These are phyloP conservation scores for Himalopsyche phryganea DNA, from an alignment of 1,140 invertebrate genomes.

Conservation along the genomic window DNA sequence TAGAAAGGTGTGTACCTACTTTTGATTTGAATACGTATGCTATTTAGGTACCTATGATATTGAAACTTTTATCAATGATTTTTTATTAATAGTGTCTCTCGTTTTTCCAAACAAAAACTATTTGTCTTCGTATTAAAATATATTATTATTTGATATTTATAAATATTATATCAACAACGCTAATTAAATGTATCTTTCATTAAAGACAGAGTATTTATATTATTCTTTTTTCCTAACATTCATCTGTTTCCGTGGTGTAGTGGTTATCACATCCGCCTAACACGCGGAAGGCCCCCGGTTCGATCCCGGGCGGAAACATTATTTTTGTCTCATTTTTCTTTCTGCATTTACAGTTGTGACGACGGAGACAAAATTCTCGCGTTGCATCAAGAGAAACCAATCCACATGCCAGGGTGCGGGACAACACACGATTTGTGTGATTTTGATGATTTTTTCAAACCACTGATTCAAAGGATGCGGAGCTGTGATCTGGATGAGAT, in stretches of 20 bases:
- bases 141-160: too few species aligned
- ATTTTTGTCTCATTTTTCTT: slow-evolving; percentile 24
- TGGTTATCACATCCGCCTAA: slow-evolving; percentile 63
- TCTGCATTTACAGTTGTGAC: slow-evolving; percentile 54
- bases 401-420: slow-evolving; percentile 66
- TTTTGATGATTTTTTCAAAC: slow-evolving; percentile 15
- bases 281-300: slow-evolving; percentile 62
- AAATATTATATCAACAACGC: too few species aligned
- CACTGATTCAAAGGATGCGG: slow-evolving; percentile 45
- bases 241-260: slow-evolving; percentile 42
- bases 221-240: background rate
- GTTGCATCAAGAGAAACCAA: slow-evolving; percentile 68
- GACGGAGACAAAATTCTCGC: slow-evolving; percentile 58
- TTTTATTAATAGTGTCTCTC: too few species aligned
- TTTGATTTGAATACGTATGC: too few species aligned
- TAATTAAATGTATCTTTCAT: too few species aligned
- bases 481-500: slow-evolving; percentile 63
- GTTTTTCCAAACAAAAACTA: too few species aligned
- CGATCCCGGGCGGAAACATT: slow-evolving; percentile 60
- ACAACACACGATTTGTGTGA: slow-evolving; percentile 57
- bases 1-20: too few species aligned
- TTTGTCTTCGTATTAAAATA: too few species aligned
- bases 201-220: too few species aligned
- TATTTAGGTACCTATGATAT: too few species aligned
- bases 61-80: too few species aligned